Base-by-base conservation (phyloP, 1,140 invertebrate genomes). In the Lepidurus arcticus region DNA sequence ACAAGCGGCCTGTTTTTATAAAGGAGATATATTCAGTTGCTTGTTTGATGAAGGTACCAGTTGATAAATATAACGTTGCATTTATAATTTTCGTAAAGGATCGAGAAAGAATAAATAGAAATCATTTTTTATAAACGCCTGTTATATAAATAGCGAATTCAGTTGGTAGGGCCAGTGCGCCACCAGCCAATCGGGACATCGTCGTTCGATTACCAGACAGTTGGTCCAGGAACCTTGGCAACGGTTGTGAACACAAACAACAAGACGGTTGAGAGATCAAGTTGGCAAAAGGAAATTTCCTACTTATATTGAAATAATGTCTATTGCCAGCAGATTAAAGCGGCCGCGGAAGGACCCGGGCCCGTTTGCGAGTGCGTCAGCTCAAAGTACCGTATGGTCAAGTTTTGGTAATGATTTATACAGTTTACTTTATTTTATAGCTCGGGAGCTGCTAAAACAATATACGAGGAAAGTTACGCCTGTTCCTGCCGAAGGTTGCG, bases 231-330 rank as follows among this genome's bases (percentile, higher is more conserved):
- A 13, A 65, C 53, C 53, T 65, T 65, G 53, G 53, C 53, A 21
- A 65, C 53, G 53, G 6, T 13, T 65, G 53, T 65, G 53, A 65
- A 65, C 53, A 65, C 16, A 65, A 65, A 65, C 53, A 21, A 65
- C 9, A 65, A 65, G 21, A 65, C 34, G 4, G 34, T 34, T 34
- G 34, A 34, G 34, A 65, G 6, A 9, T 13, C 0, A 65, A 65
- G 53, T 16, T 16, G 53, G 21, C 16, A 9, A 34, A 34, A 34
- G 34, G 4, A 4, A 34, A 65, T 13, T 16, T 65, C 16, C 53
- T 65, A 34, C n/a, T 65, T n/a, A 65, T n/a, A 65, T 21, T 65
- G 21, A 65, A 5, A 21, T 65, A 65, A 65, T 65, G 53, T 65
- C 53, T 13, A 4, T 7, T 11, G 53, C 13, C 16, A 65, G 53